phyloP scores from a whole-genome alignment of 2,113 vertebrate genomes.

The Hydrochoerus hydrochaeris region DNA sequence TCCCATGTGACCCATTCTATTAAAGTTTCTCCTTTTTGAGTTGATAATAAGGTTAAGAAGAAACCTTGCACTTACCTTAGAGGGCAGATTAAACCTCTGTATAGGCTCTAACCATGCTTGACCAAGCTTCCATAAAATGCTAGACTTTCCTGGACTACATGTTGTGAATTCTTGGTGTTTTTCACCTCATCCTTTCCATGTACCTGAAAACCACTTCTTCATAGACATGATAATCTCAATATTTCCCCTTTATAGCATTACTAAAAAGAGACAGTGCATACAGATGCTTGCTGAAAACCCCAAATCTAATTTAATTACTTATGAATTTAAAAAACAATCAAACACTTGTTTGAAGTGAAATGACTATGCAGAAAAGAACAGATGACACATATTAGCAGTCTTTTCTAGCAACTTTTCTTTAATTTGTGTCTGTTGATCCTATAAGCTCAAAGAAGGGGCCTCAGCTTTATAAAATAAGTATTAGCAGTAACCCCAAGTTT shows the following conservation, averaged over 20 bases:
- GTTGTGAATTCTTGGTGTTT: neutral
- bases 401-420: neutral
- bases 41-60: neutral
- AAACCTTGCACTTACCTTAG: neutral
- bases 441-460: neutral
- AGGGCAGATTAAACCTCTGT: too few species aligned
- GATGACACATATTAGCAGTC: fast-evolving
- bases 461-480: neutral
- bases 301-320: neutral
- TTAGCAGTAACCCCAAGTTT: neutral
- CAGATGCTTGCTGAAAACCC: neutral
- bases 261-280: neutral
- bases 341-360: neutral
- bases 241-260: neutral
- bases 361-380: neutral
- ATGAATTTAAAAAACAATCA: neutral
- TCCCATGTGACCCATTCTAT: neutral
- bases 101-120: neutral
- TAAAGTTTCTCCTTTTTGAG: neutral
- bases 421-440: neutral
- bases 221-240: neutral
- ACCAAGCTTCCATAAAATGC: neutral
- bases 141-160: neutral
- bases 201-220: neutral
- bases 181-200: neutral